A percentile compares a stretch with the other conserved stretches of the same genome.
phyloP scores from a whole-genome alignment of 1,140 invertebrate species.

The Zaprionus ornatus region DNA sequence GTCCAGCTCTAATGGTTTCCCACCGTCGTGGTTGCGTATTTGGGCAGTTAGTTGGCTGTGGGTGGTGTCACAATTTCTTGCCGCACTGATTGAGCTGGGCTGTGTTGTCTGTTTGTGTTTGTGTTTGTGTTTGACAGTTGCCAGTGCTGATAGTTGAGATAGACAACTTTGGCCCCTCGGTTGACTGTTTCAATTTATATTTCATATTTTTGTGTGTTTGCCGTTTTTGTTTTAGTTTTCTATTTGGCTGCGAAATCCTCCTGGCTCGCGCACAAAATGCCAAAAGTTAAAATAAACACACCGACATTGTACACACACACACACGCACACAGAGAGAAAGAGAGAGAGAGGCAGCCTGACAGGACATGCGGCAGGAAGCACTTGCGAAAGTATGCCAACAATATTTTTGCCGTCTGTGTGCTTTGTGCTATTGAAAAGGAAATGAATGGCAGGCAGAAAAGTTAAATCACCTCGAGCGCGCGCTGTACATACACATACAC shows the following conservation, averaged over 20 bases:
- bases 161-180: constrained; percentile 19
- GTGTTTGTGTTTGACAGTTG: constrained; percentile 26
- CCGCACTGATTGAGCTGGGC: constrained; percentile 41
- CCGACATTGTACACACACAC: constrained; percentile 10
- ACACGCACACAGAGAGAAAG: background rate
- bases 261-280: constrained; percentile 60
- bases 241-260: constrained; percentile 60
- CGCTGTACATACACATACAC: background rate
- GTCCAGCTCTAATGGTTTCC: constrained; percentile 5
- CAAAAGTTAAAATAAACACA: constrained; percentile 79
- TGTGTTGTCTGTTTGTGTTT: background rate
- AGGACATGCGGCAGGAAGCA: constrained; percentile 70
- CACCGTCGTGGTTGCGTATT: background rate
- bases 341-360: background rate
- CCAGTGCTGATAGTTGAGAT: constrained; percentile 21
- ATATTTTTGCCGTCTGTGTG: constrained; percentile 68
- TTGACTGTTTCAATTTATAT: constrained; percentile 79
- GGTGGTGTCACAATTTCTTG: constrained; percentile 27
- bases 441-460: constrained; percentile 77
- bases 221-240: constrained; percentile 76
- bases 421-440: constrained; percentile 78
- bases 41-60: background rate
- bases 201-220: constrained; percentile 74
- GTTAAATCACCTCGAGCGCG: constrained; percentile 77
- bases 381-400: constrained; percentile 80